Base-by-base conservation (phyloP, 2,888 invertebrate genomes). In the Trisateles emortualis region DNA sequence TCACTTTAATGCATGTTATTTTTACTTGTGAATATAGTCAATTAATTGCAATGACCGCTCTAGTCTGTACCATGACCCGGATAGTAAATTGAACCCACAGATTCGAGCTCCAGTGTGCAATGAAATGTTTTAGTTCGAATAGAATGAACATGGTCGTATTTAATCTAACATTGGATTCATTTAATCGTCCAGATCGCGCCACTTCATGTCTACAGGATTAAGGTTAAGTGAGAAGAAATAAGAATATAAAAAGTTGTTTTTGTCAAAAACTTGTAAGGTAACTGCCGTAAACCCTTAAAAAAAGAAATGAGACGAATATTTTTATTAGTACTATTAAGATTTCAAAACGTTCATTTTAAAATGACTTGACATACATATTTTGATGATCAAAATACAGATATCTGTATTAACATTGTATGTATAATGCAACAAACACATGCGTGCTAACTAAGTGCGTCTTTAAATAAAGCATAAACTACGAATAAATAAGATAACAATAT, bases 121-220 rank as follows among this genome's bases (percentile, higher is more conserved):
- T 68, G 77, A 79, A 78, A 81, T 78, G 72, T 60, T 72, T 71
- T 67, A 69, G 53, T 65, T 49, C 53, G 54, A 59, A 55, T 55
- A 40, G 49, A 50, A 70, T 63, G 68, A 70, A 71, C 70, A 70
- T 62, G 54, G 59, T 58, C 56, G 72, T 75, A 69, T 68, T 74
- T 79, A 84, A 83, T 79, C 74, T 79, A 81, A 78, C 76, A 66
- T 76, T 47, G 72, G 68, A 77, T 81, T 84, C 84, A 87, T 85
- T 86, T 79, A 84, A 85, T 79, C 71, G 78, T 81, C 73, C 62
- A 76, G 76, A 79, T 60, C 77, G 52, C 54, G 61, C 66, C 58
- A 64, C 65, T 73, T 66, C 71, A 75, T 79, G 80, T 74, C 68
- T 64, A 68, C 69, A 64, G 69, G 68, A 68, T 65, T 64, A 54